Conservation (phyloP, 2,113 vertebrate species). For the Ictidomys tridecemlineatus region DNA sequence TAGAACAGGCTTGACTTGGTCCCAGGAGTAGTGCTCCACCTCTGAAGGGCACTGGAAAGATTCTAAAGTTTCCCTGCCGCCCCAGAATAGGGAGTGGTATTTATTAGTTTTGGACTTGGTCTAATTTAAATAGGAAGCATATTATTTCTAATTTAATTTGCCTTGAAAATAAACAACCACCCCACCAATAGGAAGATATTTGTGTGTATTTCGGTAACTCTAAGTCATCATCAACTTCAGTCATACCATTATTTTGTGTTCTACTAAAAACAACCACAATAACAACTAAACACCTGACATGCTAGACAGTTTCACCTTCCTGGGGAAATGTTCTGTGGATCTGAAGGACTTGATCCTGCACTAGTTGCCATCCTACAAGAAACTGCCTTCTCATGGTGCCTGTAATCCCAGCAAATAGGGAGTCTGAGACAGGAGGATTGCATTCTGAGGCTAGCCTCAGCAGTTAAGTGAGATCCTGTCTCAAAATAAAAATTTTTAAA, state of each 20-base stretch:
- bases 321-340: neutral
- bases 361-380: neutral
- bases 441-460: too few relatives aligned
- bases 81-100: neutral
- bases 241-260: neutral
- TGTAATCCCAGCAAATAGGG: too few relatives aligned
- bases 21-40: too few relatives aligned
- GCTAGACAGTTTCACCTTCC: neutral
- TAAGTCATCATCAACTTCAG: neutral
- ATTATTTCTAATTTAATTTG: slow-evolving; percentile 21
- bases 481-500: too few relatives aligned
- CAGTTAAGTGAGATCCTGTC: too few relatives aligned
- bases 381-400: neutral
- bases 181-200: neutral
- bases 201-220: neutral
- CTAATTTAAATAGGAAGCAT: neutral
- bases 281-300: neutral
- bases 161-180: neutral
- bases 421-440: too few relatives aligned
- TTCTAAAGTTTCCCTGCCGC: neutral
- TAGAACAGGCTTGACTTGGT: neutral
- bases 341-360: neutral
- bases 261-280: neutral
- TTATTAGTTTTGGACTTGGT: neutral
- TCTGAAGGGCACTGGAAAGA: neutral